Percentiles rank a stretch among this genome's conserved stretches.
Conservation (phyloP, 1,140 invertebrate genomes). For the Wiebesia pumilae region DNA sequence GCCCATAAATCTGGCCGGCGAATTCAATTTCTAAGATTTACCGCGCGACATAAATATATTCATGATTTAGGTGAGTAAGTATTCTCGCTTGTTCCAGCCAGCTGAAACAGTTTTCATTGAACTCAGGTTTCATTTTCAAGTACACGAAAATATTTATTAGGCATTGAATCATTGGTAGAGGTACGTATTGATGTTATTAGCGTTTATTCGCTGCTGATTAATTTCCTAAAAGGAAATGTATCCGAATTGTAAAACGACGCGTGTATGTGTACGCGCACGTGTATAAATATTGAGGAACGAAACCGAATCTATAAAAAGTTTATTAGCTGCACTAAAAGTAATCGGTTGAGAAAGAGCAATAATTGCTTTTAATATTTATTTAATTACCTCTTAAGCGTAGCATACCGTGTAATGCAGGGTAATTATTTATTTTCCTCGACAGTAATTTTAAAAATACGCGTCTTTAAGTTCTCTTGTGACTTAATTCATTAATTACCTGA, state of each 20-base stretch:
- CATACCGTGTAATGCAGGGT: not conserved
- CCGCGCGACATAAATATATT: not conserved
- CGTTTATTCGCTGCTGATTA: not conserved
- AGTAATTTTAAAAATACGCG: not conserved
- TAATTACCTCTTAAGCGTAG: not conserved
- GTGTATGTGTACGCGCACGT: not conserved
- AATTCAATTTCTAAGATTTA: not conserved
- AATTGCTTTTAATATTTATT: not conserved
- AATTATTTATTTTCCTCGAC: not conserved
- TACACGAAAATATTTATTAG: not conserved
- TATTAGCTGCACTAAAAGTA: not conserved
- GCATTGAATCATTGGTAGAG: not conserved
- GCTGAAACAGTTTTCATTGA: not conserved
- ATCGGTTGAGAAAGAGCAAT: not conserved
- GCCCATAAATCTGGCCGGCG: not conserved
- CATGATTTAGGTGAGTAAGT: not conserved
- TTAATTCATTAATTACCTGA: too few species aligned
- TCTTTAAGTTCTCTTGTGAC: not conserved
- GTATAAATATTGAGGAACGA: not conserved
- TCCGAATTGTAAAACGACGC: not conserved
- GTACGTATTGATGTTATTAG: not conserved
- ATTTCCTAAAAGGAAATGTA: not conserved
- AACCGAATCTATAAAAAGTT: not conserved
- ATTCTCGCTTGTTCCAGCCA: not conserved
- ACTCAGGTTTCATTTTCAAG: not conserved